Conservation (phyloP, 2,797 vertebrate genomes). For the Pipistrellus pygmaeus region DNA sequence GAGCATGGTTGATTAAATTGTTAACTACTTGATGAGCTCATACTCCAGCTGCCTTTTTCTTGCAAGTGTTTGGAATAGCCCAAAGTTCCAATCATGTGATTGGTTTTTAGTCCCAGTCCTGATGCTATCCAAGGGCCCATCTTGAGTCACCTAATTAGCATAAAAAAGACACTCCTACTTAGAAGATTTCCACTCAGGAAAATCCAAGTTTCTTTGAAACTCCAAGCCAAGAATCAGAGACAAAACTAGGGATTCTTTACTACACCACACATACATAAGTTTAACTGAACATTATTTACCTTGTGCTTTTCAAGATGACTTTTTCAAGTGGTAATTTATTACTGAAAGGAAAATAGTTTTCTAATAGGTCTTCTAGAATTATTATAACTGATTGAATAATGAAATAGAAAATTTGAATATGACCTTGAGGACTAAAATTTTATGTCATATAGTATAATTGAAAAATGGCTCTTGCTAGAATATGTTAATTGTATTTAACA, state of each 20-base stretch:
- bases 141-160: not conserved
- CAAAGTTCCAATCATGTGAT: not conserved
- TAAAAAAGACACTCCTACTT: not conserved
- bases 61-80: not conserved
- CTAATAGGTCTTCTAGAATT: not conserved
- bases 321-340: not conserved
- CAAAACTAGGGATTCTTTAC: not conserved
- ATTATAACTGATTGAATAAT: not conserved
- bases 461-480: not conserved
- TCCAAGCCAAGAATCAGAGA: not conserved
- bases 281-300: not conserved
- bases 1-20: not conserved
- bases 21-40: not conserved
- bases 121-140: not conserved
- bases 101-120: not conserved
- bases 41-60: not conserved
- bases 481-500: not conserved
- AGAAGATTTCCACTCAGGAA: not conserved
- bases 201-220: not conserved
- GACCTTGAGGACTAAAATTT: not conserved
- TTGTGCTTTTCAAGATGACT: not conserved
- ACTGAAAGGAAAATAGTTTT: not conserved
- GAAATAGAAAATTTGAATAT: slow-evolving; percentile 3
- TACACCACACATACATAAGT: not conserved
- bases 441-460: not conserved